Conservation (phyloP, 2,888 invertebrate genomes). For the Lissocephala sabroskyi region DNA sequence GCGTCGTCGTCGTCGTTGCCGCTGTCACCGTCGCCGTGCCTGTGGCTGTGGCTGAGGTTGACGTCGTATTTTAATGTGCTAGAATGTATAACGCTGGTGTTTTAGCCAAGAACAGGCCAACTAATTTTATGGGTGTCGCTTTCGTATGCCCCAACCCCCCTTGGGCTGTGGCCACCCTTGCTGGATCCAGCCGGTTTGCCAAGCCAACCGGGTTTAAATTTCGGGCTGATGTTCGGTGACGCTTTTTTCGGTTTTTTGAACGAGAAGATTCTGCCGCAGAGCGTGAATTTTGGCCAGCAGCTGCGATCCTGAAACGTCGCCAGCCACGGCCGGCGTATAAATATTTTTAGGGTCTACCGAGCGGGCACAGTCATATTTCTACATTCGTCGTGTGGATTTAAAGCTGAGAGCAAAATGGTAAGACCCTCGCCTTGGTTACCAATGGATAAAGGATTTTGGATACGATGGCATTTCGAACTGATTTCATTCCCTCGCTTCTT, state of each 20-base stretch:
- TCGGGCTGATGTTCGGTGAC: slow-evolving; percentile 15
- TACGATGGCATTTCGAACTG: no score
- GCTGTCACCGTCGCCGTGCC: no score
- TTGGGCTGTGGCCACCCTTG: slow-evolving; percentile 10
- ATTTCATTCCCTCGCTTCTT: no score
- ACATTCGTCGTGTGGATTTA: slow-evolving; percentile 66
- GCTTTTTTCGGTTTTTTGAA: no score
- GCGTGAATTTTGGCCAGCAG: slow-evolving; percentile 24
- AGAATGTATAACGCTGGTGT: slow-evolving; percentile 51
- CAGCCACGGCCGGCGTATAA: slow-evolving; percentile 53
- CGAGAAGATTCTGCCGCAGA: slow-evolving; percentile 54
- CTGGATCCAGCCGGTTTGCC: slow-evolving; percentile 57
- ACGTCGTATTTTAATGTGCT: slow-evolving; percentile 31
- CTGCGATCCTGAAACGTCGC: slow-evolving; percentile 59
- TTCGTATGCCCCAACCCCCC: no score
- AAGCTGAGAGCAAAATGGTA: slow-evolving; percentile 62
- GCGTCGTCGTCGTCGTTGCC: slow-evolving; percentile 10
- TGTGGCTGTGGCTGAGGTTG: no score
- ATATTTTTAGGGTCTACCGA: slow-evolving; percentile 61
- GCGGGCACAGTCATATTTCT: slow-evolving; percentile 64
- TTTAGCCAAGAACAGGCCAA: slow-evolving; percentile 26
- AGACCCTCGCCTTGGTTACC: slow-evolving; percentile 10
- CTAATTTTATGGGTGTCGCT: slow-evolving; percentile 59
- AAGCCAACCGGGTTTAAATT: slow-evolving; percentile 26
- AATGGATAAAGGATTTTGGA: no score